Evolutionary conservation across 2,888 invertebrate genomes (phyloP), one percentile per base, ranked within the genome.

Genomic region (Anaspis maculata): DNA sequence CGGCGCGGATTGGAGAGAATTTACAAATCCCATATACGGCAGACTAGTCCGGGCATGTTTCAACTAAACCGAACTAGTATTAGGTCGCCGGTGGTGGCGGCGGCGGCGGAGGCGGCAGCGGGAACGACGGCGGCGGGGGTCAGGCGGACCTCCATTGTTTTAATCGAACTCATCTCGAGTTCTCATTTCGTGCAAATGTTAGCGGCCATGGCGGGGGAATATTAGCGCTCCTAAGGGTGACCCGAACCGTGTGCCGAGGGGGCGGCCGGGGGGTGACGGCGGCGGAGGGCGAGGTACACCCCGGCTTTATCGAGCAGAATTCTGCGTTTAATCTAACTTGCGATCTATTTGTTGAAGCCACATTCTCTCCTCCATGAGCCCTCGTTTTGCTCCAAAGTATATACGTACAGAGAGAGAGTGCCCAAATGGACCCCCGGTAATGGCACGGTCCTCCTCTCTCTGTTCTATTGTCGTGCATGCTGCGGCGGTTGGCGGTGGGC

Each of bases 131-230:
- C n/a, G n/a, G n/a, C n/a, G n/a, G n/a, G n/a, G n/a, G n/a, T n/a
- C n/a, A n/a, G n/a, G n/a, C n/a, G n/a, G n/a, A n/a, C n/a, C 59
- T 62, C 59, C 62, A 63, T 64, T 63, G 63, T 65, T 64, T 65
- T 62, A 65, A 64, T 64, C 62, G 63, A 63, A 64, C 62, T 62
- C 64, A 63, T 64, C 62, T 63, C 60, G 56, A 58, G 60, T 59
- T 62, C 63, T 62, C 63, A 62, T 64, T 63, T 61, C 59, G 62
- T 56, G 62, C 62, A 62, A 64, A 64, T 62, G 62, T 62, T 60
- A 57, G 61, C 56, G 51, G 58, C 56, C 59, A 57, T 59, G 55
- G 55, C 55, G 55, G 59, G 59, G 54, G 57, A 58, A 64, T 63
- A 64, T 63, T 62, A 63, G 61, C 61, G 59, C 57, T 64, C 60